Base-by-base conservation (phyloP, 2,113 vertebrate genomes). In the Heterochromis multidens region DNA sequence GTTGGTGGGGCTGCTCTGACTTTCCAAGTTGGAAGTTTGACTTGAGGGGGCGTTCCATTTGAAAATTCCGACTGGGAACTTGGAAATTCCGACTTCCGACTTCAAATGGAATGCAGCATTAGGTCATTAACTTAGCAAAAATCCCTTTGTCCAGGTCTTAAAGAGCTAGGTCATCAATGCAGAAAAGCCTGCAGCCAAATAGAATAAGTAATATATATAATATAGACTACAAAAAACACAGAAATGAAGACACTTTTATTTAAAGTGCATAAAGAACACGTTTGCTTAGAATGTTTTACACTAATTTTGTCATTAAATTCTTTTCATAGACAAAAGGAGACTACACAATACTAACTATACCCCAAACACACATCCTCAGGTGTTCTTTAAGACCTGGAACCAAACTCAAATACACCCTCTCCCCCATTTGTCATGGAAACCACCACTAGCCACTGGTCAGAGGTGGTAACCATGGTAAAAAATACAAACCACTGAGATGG, bases 401-500 rank as follows among this genome's bases (percentile, higher is more conserved):
- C 11, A 59, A 77, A 59, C n/a, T 46, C 16, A 37, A 80, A 58
- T 21, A 58, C 4, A 25, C 65, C 74, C 65, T 25, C 52, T 63
- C 77, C 67, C 77, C 80, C 3, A 57, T 5, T 88, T 16, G 17
- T 92, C 91, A 91, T 67, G 77, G 91, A 62, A 87, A 92, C 90
- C 92, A 93, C 91, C 91, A 35, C 91, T 89, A 84, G 86, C 87
- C 87, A 13, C 27, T 67, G 84, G 91, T 87, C 90, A 92, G 94
- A 89, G 89, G 91, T 93, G 92, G 91, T 88, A 81, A 93, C 94
- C 92, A 90, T 90, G 85, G 86, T 84, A 46, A 52, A 7, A 49
- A 46, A 94, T 98, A 98, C 97, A 98, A 98, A 95, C 94, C 95
- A 88, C 89, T 87, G 90, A 83, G 93, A 95, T 89, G 92, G 90